Conservation (phyloP, 1,140 invertebrate genomes). For the Bilobella aurantiaca region DNA sequence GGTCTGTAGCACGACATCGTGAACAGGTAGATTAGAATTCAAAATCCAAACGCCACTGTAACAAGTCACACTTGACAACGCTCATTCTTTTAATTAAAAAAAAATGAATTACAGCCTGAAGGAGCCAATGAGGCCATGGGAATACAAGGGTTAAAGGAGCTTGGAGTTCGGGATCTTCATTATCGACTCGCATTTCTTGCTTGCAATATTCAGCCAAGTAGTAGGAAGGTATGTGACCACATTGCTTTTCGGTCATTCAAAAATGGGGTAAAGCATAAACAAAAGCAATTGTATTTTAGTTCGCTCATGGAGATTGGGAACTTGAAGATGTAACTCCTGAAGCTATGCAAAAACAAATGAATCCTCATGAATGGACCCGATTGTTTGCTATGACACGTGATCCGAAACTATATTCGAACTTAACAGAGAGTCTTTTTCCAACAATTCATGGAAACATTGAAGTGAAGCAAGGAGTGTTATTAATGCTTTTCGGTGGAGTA, state of each 20-base stretch:
- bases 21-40: slow-evolving; percentile 46
- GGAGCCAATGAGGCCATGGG: slow-evolving; percentile 73
- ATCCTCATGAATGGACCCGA: slow-evolving; percentile 86
- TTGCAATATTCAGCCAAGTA: slow-evolving; percentile 78
- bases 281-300: slow-evolving; percentile 18
- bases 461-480: slow-evolving; percentile 84
- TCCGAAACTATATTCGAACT: slow-evolving; percentile 80
- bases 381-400: slow-evolving; percentile 96
- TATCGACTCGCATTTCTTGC: slow-evolving; percentile 93
- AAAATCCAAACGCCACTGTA: background rate
- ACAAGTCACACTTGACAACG: background rate
- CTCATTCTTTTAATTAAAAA: no score
- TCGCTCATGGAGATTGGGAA: slow-evolving; percentile 60
- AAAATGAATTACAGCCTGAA: slow-evolving; percentile 43
- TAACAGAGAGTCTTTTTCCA: slow-evolving; percentile 88
- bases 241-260: no score
- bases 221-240: slow-evolving; percentile 47
- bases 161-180: slow-evolving; percentile 91
- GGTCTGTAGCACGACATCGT: slow-evolving; percentile 65
- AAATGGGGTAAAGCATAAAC: no score
- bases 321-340: slow-evolving; percentile 71
- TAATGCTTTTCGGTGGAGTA: slow-evolving; percentile 98
- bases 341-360: slow-evolving; percentile 87
- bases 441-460: slow-evolving; percentile 97
- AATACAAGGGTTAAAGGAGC: slow-evolving; percentile 76